Base-by-base conservation (phyloP, 2,113 vertebrate species). In the Myotis yumanensis region DNA sequence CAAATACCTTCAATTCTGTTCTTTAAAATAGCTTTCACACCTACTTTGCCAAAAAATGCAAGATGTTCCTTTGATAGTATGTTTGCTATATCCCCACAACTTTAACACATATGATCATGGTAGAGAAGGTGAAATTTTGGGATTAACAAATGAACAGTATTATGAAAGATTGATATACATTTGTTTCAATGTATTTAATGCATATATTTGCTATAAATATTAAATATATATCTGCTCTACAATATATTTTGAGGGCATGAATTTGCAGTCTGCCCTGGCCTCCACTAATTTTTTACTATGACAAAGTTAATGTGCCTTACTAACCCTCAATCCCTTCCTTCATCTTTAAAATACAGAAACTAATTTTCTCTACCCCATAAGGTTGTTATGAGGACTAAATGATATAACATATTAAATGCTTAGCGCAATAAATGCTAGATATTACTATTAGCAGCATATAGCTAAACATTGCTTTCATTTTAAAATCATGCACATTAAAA, bases 21-120 rank as follows among this genome's bases (percentile, higher is more conserved):
- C 3, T 79, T 95, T 92, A 92, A 96, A 90, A 91, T 59, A 90
- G 32, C 48, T 72, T 68, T 12, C 3, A 77, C 40, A 79, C 18
- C 14, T 89, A 86, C 17, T 8, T 73, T 76, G 51, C 46, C 82
- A 57, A 90, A 90, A 91, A 66, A 30, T 32, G 17, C 35, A 94
- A 94, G 35, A 95, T 66, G 28, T 52, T 96, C 11, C 16, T 95
- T 85, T 80, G 37, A 82, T 51, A 64, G 7, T 28, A 83, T 69
- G 11, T 88, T n/a, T 94, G 48, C 3, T 71, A 86, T 64, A 82
- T 16, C 28, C 1, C 11, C 57, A 35, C 52, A 7, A 37, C 4
- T 76, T 54, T 32, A 92, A 79, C 76, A 84, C 62, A 25, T 69
- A 51, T 51, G 40, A 69, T 62, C 25, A 75, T 37, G 8, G 11